Evolutionary conservation across 2,797 vertebrate species (phyloP), one percentile per base, ranked within the genome.

Genomic region (Paedocypris micromegethes): DNA sequence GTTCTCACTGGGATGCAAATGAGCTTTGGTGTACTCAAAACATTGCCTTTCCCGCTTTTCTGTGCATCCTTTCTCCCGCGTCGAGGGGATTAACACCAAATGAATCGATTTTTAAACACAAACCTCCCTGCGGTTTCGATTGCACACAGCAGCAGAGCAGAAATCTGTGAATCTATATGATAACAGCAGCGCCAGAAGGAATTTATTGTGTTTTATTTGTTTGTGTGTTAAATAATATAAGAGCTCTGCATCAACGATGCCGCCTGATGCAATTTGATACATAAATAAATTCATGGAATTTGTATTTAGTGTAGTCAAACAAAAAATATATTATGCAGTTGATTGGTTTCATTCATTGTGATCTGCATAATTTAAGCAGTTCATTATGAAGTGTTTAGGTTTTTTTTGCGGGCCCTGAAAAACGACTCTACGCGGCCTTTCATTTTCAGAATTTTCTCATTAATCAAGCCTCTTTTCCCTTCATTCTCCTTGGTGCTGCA

Each of bases 81-180:
- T 54, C 42, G 40, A 54, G 58, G 44, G 67, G 39, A 69, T 69
- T 62, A 69, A 69, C 67, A 69, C 67, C 50, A 69, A 62, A 61
- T 45, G 49, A 69, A 69, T 69, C 4, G 58, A 69, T 69, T 61
- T 61, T 57, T 55, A 67, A 42, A 55, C 58, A 47, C 9, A 6
- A 60, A 9, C 63, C 66, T 68, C 49, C 55, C 41, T 43, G 46
- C 45, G 42, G 51, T 62, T 64, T 45, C 9, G 48, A 54, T n/a
- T 44, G 50, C 66, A 38, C 38, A 50, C 72, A 52, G 58, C 60
- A 60, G 23, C 3, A 6, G 38, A 2, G 47, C 42, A 68, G 43
- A 58, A 63, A 58, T 61, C 72, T 6, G 43, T 46, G 40, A 38
- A 60, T 64, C 45, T 44, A 52, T 59, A 52, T 40, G 4, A 68